Conservation (phyloP, 2,888 invertebrate genomes). For the Selenia dentaria region DNA sequence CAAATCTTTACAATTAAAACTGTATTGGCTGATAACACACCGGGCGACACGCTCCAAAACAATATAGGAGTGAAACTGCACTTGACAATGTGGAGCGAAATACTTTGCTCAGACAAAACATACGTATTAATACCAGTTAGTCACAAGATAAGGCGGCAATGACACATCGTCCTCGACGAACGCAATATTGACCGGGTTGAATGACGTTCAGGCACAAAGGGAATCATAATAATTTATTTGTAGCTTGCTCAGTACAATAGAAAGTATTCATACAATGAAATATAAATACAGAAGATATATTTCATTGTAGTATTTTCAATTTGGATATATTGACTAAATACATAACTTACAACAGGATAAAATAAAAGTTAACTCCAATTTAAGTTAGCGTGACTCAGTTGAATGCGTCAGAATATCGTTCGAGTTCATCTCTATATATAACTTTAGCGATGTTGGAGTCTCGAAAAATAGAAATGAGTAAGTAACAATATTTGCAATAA, state of each 20-base stretch:
- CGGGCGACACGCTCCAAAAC: constrained; percentile 56
- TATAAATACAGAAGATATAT: no score
- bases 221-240: constrained; percentile 19
- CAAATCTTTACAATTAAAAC: constrained; percentile 33
- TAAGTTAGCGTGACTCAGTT: constrained; percentile 14
- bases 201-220: constrained; percentile 28
- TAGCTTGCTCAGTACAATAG: constrained; percentile 3
- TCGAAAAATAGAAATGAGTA: not conserved
- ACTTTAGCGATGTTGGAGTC: not conserved
- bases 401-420: constrained; percentile 18
- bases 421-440: constrained; percentile 20
- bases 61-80: constrained; percentile 67
- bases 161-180: constrained; percentile 68
- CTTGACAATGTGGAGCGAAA: constrained; percentile 44
- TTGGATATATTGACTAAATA: no score
- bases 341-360: no score
- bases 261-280: no score
- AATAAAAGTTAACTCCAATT: no score
- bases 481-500: no score
- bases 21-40: constrained; percentile 35
- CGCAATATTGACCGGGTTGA: constrained; percentile 56
- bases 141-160: constrained; percentile 70
- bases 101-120: constrained; percentile 57
- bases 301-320: no score
- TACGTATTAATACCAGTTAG: constrained; percentile 58